Evolutionary conservation across 2,888 invertebrate genomes (phyloP), one percentile per base, ranked within the genome.

Genomic region (Heliconius sara): DNA sequence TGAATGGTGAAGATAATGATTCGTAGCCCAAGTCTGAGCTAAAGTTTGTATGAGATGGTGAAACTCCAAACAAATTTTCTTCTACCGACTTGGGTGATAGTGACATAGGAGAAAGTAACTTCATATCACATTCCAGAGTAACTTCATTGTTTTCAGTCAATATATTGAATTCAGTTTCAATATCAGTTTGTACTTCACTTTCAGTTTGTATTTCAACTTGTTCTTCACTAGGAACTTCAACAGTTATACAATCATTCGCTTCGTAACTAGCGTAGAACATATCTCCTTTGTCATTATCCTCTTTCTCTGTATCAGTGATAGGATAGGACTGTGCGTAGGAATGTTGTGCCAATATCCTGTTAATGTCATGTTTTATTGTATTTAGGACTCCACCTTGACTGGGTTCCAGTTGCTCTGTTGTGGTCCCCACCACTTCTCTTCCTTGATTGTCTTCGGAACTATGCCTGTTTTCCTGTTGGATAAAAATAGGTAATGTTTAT

Each of bases 391-490:
- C 89, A 96, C 93, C 85, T 96, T 96, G 88, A 97, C 95, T 85
- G 98, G 98, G 91, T 97, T 98, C 98, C 98, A 98, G 87, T 95
- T 97, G 92, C 96, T 97, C 93, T 98, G 98, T 89, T 97, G 97
- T 76, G 97, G 97, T 83, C 98, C 98, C 98, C 98, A 98, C 98
- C 98, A 98, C 87, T 97, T 97, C 89, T 96, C 95, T 91, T 96
- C 95, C 86, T 96, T 94, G 81, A 94, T 88, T 67, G 89, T 93
- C 88, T 86, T 92, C 89, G 93, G 91, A 83, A 94, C 87, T 78
- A 88, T 90, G 83, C 91, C 92, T 79, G 91, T 85, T 86, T 93
- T 91, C 72, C 90, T 90, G 90, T 95, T 95, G 84, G 88, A 89
- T 65, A 79, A 79, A 83, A 82, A 80, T 74, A 27, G 9, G 66